Evolutionary conservation across 2,113 vertebrate genomes (phyloP).

Genomic region (Ophthalmotilapia sp.): DNA sequence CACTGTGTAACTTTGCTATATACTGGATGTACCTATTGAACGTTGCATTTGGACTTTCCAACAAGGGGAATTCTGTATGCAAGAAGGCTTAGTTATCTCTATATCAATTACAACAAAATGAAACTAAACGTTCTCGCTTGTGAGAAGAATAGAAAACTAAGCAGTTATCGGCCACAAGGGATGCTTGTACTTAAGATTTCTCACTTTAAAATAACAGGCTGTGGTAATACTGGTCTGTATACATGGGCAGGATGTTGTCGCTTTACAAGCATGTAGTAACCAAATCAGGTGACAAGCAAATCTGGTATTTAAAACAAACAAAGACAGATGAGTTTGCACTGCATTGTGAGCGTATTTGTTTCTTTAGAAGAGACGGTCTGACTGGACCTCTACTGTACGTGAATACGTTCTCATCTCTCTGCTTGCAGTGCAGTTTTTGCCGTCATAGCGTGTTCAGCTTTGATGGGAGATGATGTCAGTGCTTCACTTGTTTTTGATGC

Average conservation of each 20-base stretch:
- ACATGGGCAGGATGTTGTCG: neutral
- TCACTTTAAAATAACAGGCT: neutral
- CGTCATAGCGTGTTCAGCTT: fast-evolving
- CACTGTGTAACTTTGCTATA: neutral
- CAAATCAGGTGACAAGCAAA: neutral
- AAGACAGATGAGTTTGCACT: neutral
- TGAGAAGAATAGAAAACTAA: neutral
- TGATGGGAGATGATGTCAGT: neutral
- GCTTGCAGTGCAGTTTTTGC: neutral
- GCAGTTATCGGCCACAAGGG: neutral
- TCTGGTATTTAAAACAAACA: neutral
- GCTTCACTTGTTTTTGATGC: neutral
- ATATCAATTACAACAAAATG: neutral
- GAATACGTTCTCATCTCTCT: neutral
- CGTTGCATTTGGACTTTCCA: neutral
- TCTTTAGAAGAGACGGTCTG: neutral
- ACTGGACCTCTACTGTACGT: neutral
- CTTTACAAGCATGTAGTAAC: neutral
- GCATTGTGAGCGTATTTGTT: neutral
- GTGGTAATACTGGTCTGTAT: neutral
- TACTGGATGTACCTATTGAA: neutral
- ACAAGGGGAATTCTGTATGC: neutral
- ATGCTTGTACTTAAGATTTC: neutral
- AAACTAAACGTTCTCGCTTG: neutral
- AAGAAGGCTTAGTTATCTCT: neutral